Evolutionary conservation across 2,888 invertebrate species (phyloP).

Genomic region (Antheraea assamensis): DNA sequence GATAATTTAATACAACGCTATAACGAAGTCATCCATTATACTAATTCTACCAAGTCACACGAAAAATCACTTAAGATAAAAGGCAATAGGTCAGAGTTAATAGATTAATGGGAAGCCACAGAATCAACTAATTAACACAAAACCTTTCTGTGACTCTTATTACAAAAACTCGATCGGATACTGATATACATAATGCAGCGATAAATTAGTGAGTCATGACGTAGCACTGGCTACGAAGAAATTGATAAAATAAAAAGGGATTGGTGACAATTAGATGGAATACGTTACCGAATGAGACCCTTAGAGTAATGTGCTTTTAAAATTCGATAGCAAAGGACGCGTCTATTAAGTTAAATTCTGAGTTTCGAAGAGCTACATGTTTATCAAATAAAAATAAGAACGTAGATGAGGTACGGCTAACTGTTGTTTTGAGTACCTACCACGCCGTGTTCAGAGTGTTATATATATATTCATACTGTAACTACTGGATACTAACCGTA

Average conservation of each 20-base stretch:
- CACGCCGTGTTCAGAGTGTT: no score
- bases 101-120: slow-evolving; percentile 40
- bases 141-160: slow-evolving; percentile 34
- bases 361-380: no score
- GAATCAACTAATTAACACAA: slow-evolving; percentile 40
- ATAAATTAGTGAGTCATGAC: neutral
- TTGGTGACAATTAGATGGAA: no score
- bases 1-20: neutral
- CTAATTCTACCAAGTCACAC: slow-evolving; percentile 28
- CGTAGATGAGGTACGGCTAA: no score
- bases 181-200: neutral
- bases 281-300: no score
- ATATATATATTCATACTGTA: no score
- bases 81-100: slow-evolving; percentile 35
- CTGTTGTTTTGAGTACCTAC: no score
- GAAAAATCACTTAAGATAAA: slow-evolving; percentile 26
- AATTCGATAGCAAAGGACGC: no score
- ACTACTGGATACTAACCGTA: no score
- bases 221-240: neutral
- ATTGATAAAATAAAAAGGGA: neutral
- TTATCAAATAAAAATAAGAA: no score
- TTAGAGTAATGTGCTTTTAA: no score
- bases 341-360: no score
- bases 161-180: slow-evolving; percentile 28
- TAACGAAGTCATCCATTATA: slow-evolving; percentile 16